phyloP scores from a whole-genome alignment of 2,888 invertebrate genomes.

The Orthonevra nobilis region DNA sequence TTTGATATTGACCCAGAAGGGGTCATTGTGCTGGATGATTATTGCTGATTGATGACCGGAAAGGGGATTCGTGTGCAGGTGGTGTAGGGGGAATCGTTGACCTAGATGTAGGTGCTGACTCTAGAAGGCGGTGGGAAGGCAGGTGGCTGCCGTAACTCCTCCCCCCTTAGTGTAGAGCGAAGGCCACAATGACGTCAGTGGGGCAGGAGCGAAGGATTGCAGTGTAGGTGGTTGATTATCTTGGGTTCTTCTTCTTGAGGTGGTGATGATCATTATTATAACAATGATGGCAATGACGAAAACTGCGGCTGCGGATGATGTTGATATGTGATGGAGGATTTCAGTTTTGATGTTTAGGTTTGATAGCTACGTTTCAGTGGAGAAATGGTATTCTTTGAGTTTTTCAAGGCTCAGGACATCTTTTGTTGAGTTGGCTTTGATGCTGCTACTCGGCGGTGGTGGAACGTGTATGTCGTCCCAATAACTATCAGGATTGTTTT shows the following conservation, averaged over 20 bases:
- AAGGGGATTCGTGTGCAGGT: too few species aligned
- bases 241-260: not conserved
- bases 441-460: conserved; percentile 18
- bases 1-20: too few species aligned
- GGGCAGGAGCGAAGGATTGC: conserved; percentile 14
- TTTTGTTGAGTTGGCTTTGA: not conserved
- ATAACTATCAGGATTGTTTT: conserved; percentile 6
- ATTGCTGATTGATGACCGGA: too few species aligned
- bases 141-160: conserved; percentile 5
- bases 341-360: conserved; percentile 1
- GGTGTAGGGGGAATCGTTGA: too few species aligned
- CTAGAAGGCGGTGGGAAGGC: too few species aligned
- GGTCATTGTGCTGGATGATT: too few species aligned
- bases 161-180: conserved; percentile 11
- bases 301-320: not conserved
- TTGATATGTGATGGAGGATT: not conserved
- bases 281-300: not conserved
- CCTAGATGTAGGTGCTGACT: too few species aligned
- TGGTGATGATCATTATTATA: conserved; percentile 6
- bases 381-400: conserved; percentile 9
- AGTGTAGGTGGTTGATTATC: not conserved
- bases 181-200: conserved; percentile 10
- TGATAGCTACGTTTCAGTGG: not conserved
- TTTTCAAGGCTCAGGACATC: conserved; percentile 26
- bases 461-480: conserved; percentile 28